Evolutionary conservation across 2,888 invertebrate species (phyloP), one percentile per base, ranked within the genome.

Genomic region (Lampropteryx suffumata): DNA sequence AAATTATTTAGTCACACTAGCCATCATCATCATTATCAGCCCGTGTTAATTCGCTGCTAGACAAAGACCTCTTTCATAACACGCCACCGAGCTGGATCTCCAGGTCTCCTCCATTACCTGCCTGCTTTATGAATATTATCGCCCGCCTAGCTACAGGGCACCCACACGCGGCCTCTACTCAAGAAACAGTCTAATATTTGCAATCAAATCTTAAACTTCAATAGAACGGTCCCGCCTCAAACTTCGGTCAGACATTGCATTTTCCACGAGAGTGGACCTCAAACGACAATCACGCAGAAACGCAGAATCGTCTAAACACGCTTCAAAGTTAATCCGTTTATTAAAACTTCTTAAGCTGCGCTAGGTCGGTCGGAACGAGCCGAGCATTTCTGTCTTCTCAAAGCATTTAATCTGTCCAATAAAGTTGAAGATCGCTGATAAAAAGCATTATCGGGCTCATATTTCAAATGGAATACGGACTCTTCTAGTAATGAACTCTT

Each of bases 321-420:
- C 35, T 36, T 49, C 55, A 45, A 63, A 63, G 52, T 54, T 53
- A 57, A 61, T 63, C 57, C 59, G 51, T 61, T 64, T 64, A 64
- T 62, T 61, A 62, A 63, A 61, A 59, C 55, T 58, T 58, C 48
- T 50, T 46, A 52, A 59, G 61, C 50, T 52, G 28, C 41, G 47
- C 40, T 46, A 41, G 39, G 45, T 56, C 40, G 32, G 50, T 54
- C 40, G 41, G 52, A 53, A 56, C 43, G 57, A 59, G 43, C 50
- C 54, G 44, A 61, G 59, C 55, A 55, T 57, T 50, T 56, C 59
- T 56, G 57, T 49, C 61, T 61, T 51, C 42, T 51, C 56, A 67
- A 68, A 69, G 69, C 74, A 73, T 74, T 77, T 76, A 75, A 77
- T 77, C 73, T 70, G 57, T 61, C 66, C 69, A 72, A 75, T 76